These are phyloP conservation scores for Nemopilema nomurai DNA, from an alignment of 30 jellyfish, hydroid and myxozoan species.

Conservation along the genomic window DNA sequence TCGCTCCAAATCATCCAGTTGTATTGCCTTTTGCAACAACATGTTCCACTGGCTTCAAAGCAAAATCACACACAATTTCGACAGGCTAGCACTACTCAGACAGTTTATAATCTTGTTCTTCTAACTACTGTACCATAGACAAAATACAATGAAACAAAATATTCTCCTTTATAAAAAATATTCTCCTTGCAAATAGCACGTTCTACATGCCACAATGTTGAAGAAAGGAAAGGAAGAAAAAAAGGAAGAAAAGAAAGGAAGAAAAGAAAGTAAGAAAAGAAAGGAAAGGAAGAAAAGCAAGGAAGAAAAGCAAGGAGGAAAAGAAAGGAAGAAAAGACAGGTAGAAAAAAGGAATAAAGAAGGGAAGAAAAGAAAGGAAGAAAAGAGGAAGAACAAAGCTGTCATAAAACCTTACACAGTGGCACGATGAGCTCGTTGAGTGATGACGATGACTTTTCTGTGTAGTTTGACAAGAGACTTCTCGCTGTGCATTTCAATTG, in stretches of 20 bases:
- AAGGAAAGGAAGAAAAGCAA: background rate
- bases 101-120: background rate
- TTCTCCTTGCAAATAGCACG: too few species aligned
- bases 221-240: background rate
- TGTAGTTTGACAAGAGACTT: constrained; percentile 83
- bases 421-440: constrained; percentile 96
- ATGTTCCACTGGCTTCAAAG: constrained; percentile 89
- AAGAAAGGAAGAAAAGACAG: background rate
- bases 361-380: background rate
- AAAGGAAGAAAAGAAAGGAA: background rate
- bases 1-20: constrained; percentile 86
- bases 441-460: constrained; percentile 87
- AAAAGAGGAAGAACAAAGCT: background rate
- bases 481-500: constrained; percentile 59
- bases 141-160: too few species aligned
- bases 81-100: background rate
- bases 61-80: background rate
- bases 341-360: background rate
- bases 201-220: too few species aligned
- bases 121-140: too few species aligned
- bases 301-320: background rate
- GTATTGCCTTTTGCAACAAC: constrained; percentile 72
- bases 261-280: background rate
- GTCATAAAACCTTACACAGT: constrained; percentile 77
- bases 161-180: too few species aligned